Evolutionary conservation across 2,113 vertebrate genomes (phyloP), one percentile per base, ranked within the genome.

Genomic region (Hemichromis elongatus): DNA sequence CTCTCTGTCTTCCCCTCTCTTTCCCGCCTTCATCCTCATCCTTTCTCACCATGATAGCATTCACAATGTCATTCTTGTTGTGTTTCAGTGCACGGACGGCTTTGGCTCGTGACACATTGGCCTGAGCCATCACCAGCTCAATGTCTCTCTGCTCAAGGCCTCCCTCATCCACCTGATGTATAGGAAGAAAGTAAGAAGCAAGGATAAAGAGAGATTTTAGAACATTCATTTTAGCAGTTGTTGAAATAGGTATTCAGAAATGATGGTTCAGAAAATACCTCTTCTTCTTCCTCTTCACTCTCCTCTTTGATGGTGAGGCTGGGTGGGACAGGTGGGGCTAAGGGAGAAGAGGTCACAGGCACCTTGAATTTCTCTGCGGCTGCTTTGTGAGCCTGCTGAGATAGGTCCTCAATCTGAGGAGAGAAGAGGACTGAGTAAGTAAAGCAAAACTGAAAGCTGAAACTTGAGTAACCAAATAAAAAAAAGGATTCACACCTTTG

Each of bases 41-140:
- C 35, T 37, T 78, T n/a, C 97, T 98, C 91, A 99, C 98, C 98
- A 99, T 99, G 91, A 99, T 99, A 94, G 98, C 98, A 2, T 99
- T 99, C 93, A 99, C 98, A 3, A 99, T 99, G 93, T 99, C 98
- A 9, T 99, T 99, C 95, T 99, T 99, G 97, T 98, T 99, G 96
- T 98, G 97, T 90, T 97, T 96, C 81, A 99, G 96, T 0, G 98
- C 98, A 54, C 97, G 96, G 89, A 99, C 96, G 0, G 98, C 98
- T 89, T 99, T 99, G 93, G 97, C 97, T 1, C 98, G 96, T 0
- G 98, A 98, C 81, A 99, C 98, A 0, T 98, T 99, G 91, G 98
- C 98, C 89, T 99, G 98, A 1, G 98, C 98, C 98, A 99, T 99
- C 86, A 99, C 98, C 94, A 99, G 95, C 94, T 99, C 98, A 0